Evolutionary conservation across 2,797 vertebrate genomes (phyloP).

Genomic region (Anas georgica): DNA sequence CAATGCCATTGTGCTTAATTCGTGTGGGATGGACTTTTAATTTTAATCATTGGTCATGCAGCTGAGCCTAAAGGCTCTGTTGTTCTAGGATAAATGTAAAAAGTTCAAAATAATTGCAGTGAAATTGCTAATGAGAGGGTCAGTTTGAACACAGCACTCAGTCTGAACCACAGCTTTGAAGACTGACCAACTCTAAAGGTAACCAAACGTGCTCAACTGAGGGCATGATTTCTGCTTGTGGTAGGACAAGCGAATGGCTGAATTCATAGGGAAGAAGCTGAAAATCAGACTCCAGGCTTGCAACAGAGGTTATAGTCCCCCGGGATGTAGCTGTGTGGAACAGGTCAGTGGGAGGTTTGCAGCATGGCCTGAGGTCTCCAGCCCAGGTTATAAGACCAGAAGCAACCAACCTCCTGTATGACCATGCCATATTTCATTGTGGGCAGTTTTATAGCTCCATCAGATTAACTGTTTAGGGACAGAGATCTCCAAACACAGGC

Average conservation of each 20-base stretch:
- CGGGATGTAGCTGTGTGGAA: background rate
- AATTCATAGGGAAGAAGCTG: background rate
- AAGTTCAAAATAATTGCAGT: background rate
- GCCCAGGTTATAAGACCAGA: background rate
- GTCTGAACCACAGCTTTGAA: conserved; percentile 17
- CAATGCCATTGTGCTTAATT: background rate
- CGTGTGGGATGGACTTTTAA: background rate
- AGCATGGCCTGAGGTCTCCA: background rate
- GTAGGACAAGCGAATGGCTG: background rate
- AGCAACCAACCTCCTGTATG: background rate
- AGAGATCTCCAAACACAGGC: background rate
- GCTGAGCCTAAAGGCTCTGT: background rate
- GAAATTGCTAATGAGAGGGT: background rate
- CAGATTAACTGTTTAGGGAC: background rate
- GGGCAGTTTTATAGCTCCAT: background rate
- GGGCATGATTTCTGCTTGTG: background rate
- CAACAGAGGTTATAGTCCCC: background rate
- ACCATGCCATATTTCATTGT: background rate
- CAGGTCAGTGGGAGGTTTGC: background rate
- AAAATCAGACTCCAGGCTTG: background rate
- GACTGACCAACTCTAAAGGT: background rate
- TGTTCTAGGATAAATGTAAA: background rate
- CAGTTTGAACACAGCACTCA: background rate
- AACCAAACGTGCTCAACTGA: background rate
- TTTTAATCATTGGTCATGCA: background rate